phyloP scores from a whole-genome alignment of 2,113 vertebrate species.

The Psittacara wagleri region DNA sequence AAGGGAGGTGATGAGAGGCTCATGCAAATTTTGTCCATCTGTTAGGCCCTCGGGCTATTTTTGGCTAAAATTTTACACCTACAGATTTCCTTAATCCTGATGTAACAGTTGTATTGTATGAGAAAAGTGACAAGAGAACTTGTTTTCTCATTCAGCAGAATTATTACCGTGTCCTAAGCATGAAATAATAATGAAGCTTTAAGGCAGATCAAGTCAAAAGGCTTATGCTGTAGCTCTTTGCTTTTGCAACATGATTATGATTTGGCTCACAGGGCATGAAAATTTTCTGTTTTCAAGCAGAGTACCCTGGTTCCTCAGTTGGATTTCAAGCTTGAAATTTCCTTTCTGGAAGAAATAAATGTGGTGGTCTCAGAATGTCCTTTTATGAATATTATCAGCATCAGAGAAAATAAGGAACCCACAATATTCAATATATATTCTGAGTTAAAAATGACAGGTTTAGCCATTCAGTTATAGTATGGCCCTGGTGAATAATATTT shows the following conservation, averaged over 20 bases:
- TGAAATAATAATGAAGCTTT: neutral
- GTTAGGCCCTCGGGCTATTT: neutral
- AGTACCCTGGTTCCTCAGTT: neutral
- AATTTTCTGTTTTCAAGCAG: neutral
- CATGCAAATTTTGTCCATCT: neutral
- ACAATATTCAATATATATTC: neutral
- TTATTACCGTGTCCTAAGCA: rapidly evolving
- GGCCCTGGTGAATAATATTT: neutral
- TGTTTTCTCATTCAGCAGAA: neutral
- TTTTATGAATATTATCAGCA: neutral
- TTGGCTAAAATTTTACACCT: neutral
- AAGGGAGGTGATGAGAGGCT: neutral
- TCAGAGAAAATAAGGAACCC: neutral
- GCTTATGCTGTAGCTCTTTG: neutral
- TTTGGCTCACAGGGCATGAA: neutral
- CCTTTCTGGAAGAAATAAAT: neutral
- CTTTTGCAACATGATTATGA: neutral
- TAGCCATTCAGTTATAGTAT: neutral
- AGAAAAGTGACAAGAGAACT: neutral
- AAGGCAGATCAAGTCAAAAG: neutral
- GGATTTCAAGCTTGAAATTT: neutral
- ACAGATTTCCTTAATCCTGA: neutral
- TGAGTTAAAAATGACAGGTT: neutral
- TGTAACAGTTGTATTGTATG: rapidly evolving
- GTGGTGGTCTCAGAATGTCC: neutral